These are phyloP conservation scores for Phylloscopus collybita DNA, from an alignment of 2,797 vertebrate genomes.

Conservation along the genomic window DNA sequence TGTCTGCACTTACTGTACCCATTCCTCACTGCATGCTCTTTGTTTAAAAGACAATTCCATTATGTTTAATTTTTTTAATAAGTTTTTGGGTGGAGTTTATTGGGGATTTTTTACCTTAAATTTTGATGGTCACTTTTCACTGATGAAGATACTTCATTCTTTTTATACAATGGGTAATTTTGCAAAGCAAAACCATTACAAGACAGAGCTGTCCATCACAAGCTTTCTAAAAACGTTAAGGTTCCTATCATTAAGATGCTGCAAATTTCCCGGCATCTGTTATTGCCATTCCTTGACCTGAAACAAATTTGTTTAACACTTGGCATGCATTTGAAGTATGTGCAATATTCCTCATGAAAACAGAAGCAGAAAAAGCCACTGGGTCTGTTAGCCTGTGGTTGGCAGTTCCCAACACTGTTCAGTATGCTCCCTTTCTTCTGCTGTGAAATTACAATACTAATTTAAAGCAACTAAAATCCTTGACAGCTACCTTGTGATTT, in stretches of 20 bases:
- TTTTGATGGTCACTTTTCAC: background rate
- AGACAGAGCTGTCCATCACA: background rate
- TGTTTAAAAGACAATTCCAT: background rate
- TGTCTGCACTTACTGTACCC: background rate
- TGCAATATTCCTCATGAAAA: background rate
- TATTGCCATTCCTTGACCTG: background rate
- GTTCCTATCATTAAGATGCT: background rate
- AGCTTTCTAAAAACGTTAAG: background rate
- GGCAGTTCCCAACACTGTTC: background rate
- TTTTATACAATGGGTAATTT: background rate
- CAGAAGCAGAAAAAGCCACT: background rate
- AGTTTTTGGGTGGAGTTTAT: background rate
- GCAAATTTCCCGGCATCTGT: background rate
- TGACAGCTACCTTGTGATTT: background rate
- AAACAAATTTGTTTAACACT: background rate
- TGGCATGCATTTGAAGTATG: background rate
- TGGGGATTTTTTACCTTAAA: background rate
- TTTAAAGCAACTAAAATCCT: background rate
- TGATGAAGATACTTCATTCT: background rate
- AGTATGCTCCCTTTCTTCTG: background rate
- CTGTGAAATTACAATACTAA: background rate
- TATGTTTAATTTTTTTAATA: background rate
- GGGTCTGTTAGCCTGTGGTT: background rate
- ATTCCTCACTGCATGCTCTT: background rate
- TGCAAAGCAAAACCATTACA: background rate